Evolutionary conservation across 2,113 vertebrate species (phyloP).

Genomic region (Caloenas nicobarica): DNA sequence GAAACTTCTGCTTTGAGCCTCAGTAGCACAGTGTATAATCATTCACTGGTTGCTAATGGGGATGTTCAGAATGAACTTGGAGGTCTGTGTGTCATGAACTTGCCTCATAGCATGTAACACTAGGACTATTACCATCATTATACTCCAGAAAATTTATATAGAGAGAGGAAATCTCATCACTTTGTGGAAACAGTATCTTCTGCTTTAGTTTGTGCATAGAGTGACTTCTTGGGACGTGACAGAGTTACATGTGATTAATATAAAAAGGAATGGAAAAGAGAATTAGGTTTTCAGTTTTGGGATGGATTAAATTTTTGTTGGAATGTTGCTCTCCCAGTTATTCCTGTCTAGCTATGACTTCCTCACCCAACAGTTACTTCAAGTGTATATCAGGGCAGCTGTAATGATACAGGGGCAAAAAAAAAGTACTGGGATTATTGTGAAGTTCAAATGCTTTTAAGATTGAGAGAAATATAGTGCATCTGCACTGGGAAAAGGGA

Average conservation of each 20-base stretch:
- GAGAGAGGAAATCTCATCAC: background rate
- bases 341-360: background rate
- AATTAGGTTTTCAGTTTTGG: background rate
- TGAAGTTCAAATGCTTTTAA: background rate
- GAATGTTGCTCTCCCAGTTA: background rate
- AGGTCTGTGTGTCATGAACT: background rate
- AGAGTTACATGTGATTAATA: background rate
- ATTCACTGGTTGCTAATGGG: background rate
- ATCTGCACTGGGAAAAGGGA: background rate
- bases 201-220: background rate
- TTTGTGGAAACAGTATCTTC: background rate
- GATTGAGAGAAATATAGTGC: background rate
- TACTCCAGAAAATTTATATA: background rate
- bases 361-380: background rate
- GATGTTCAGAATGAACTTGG: background rate
- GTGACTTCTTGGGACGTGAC: background rate
- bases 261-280: background rate
- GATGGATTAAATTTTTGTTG: background rate
- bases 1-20: background rate
- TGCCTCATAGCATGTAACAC: accelerated
- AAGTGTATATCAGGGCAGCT: background rate
- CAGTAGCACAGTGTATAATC: background rate
- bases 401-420: background rate
- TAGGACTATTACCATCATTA: background rate
- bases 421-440: background rate